Percentiles rank a stretch among this genome's conserved stretches.
Evolutionary conservation across 2,797 vertebrate species (phyloP).

Genomic region (Loris lydekkerianus): DNA sequence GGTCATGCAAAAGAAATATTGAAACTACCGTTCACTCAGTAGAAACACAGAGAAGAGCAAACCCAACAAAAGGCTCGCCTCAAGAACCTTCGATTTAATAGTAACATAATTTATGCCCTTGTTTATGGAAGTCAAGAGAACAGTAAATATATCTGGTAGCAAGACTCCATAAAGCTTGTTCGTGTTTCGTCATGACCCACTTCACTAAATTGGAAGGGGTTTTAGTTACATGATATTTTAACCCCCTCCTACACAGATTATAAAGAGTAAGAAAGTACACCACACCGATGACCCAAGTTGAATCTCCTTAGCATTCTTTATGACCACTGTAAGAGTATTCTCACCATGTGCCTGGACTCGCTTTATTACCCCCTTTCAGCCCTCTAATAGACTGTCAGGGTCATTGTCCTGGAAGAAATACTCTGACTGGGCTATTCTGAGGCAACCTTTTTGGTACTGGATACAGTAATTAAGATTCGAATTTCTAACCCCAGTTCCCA

Average conservation of each 20-base stretch:
- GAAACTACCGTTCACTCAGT: background rate
- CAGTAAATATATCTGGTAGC: background rate
- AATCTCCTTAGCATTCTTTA: background rate
- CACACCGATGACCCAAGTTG: background rate
- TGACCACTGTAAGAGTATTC: too few species aligned
- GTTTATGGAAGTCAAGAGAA: background rate
- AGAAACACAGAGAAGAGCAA: background rate
- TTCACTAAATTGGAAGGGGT: background rate
- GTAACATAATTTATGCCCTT: background rate
- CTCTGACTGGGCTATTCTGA: background rate
- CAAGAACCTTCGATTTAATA: background rate
- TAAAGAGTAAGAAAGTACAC: background rate
- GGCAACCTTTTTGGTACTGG: background rate
- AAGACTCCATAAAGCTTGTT: background rate
- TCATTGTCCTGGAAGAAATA: background rate
- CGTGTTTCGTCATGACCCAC: background rate
- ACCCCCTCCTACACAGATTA: background rate
- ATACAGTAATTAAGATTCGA: background rate
- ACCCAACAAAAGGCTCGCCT: background rate
- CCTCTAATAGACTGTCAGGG: background rate
- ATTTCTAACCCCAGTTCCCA: background rate
- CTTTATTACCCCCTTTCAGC: background rate
- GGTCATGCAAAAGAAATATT: background rate
- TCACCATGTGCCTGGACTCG: background rate
- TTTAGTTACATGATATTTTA: background rate